Conservation (phyloP, 2,888 invertebrate species). For the Andrena hattorfiana region DNA sequence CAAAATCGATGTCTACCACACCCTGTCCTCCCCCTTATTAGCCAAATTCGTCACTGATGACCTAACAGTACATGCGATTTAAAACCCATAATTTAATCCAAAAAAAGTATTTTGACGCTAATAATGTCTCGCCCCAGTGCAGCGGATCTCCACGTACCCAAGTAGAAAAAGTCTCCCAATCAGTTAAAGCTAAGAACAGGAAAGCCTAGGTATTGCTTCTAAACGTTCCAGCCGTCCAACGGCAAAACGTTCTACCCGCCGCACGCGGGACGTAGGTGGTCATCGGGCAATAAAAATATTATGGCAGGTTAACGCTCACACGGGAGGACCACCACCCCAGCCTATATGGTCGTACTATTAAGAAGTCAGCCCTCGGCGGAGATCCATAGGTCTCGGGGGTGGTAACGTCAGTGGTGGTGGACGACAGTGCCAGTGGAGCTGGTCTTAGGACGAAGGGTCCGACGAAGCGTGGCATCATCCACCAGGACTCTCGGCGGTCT, state of each 20-base stretch:
- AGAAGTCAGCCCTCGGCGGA: conserved; percentile 56
- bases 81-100: too few relatives aligned
- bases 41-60: too few relatives aligned
- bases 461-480: conserved; percentile 65
- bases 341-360: conserved; percentile 41
- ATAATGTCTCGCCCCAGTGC: too few relatives aligned
- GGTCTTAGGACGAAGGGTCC: conserved; percentile 62
- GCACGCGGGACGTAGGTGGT: conserved; percentile 14
- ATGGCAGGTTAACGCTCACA: conserved; percentile 68
- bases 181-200: neutral
- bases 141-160: neutral
- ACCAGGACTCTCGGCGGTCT: conserved; percentile 68
- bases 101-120: too few relatives aligned
- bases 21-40: too few relatives aligned
- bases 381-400: conserved; percentile 15
- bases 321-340: conserved; percentile 27
- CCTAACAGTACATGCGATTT: too few relatives aligned
- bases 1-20: too few relatives aligned
- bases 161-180: neutral
- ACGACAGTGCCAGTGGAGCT: conserved; percentile 61
- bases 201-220: neutral
- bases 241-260: neutral
- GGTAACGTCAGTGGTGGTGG: conserved; percentile 33
- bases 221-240: neutral
- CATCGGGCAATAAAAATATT: conserved; percentile 69